Evolutionary conservation across 2,113 vertebrate species (phyloP).

Genomic region (Motacilla tschutschensis): DNA sequence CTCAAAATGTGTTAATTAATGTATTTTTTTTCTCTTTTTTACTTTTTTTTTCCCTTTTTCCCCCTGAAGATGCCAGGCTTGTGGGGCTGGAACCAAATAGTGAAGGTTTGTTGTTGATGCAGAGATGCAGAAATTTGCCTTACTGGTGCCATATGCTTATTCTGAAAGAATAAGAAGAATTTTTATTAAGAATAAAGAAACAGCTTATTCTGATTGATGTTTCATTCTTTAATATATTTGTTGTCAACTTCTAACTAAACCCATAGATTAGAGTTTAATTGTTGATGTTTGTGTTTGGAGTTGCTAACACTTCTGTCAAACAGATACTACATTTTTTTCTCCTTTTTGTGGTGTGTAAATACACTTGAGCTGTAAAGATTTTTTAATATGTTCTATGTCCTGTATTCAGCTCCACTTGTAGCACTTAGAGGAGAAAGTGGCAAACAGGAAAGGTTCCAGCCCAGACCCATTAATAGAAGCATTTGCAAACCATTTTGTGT

Average conservation of each 20-base stretch:
- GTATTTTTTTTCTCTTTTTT: not conserved
- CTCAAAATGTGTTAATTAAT: not conserved
- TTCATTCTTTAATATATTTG: not conserved
- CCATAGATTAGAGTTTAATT: not conserved
- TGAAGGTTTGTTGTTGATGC: not conserved
- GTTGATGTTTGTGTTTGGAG: not conserved
- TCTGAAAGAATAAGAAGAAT: not conserved
- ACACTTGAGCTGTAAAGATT: not conserved
- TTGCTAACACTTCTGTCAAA: not conserved
- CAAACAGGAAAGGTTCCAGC: not conserved
- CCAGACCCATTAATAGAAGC: not conserved
- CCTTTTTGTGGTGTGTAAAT: not conserved
- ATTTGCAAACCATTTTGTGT: not conserved
- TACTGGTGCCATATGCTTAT: not conserved
- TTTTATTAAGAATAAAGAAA: not conserved
- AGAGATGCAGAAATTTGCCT: not conserved
- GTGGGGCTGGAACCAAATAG: not conserved
- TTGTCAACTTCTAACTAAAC: not conserved
- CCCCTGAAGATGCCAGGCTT: rapidly evolving
- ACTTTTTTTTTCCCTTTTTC: no score
- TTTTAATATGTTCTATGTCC: not conserved
- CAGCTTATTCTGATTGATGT: not conserved
- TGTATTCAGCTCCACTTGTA: not conserved
- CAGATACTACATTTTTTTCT: not conserved
- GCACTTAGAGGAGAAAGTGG: not conserved